Evolutionary conservation across 1,140 invertebrate genomes (phyloP).

Genomic region (Procambarus clarkii): DNA sequence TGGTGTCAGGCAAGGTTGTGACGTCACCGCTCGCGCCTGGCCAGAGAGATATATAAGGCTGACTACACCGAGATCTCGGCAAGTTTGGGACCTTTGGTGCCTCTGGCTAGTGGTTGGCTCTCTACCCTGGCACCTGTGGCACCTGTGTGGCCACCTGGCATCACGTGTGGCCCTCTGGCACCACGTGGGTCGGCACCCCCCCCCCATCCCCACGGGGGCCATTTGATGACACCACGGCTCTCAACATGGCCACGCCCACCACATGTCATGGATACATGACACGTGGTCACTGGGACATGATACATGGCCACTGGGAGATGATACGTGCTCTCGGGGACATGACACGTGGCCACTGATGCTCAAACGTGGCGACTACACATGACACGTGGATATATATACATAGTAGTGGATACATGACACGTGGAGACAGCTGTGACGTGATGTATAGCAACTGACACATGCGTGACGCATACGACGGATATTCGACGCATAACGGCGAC

Average conservation of each 20-base stretch:
- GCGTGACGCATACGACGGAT: no score
- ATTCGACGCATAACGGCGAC: neutral
- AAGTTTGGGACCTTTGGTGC: constrained; percentile 26
- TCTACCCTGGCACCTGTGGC: neutral
- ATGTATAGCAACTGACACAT: neutral
- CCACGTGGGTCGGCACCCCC: neutral
- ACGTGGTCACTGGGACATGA: neutral
- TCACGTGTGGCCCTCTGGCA: neutral
- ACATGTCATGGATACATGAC: neutral
- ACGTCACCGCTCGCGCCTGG: constrained; percentile 21
- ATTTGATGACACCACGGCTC: no score
- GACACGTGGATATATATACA: neutral
- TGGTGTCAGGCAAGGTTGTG: constrained; percentile 44
- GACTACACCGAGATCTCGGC: constrained; percentile 9
- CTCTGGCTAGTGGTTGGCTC: neutral
- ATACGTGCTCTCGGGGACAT: neutral
- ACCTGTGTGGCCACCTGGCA: neutral
- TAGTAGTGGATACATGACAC: neutral
- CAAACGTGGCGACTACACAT: neutral
- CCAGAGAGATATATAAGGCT: constrained; percentile 31
- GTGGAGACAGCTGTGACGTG: neutral
- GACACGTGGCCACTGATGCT: neutral
- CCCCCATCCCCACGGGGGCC: neutral
- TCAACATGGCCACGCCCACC: neutral
- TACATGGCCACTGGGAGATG: no score